phyloP scores from a whole-genome alignment of 2,113 vertebrate species.

The Tetrao urogallus region DNA sequence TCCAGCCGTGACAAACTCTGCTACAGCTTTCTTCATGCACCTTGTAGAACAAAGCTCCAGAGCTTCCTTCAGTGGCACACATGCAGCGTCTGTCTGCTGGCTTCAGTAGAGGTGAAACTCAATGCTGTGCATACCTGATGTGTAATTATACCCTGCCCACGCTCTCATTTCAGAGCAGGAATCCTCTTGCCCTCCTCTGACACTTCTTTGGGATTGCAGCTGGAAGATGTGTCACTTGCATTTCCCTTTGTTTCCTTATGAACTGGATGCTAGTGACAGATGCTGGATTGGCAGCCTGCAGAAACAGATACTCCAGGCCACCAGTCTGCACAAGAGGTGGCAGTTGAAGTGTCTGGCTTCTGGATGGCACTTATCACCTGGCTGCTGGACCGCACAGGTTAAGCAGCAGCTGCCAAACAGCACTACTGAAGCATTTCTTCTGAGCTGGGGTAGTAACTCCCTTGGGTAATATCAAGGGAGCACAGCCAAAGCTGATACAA shows the following conservation, averaged over 20 bases:
- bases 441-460: background rate
- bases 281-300: background rate
- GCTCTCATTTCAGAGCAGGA: background rate
- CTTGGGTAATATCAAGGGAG: background rate
- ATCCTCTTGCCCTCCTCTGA: background rate
- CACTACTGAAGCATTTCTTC: background rate
- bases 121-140: background rate
- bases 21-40: background rate
- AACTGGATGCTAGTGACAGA: background rate
- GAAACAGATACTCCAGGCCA: conserved; percentile 6
- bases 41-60: background rate
- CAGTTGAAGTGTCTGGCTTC: background rate
- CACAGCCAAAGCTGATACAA: background rate
- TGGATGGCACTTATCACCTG: background rate
- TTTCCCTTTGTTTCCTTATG: conserved; percentile 4
- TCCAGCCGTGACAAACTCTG: background rate
- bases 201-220: conserved; percentile 26
- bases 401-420: conserved; percentile 21
- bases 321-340: background rate
- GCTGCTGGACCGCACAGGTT: background rate
- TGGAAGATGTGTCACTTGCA: conserved; percentile 16
- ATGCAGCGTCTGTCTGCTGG: background rate
- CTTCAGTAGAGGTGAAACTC: background rate
- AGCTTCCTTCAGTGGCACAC: background rate
- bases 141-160: background rate